Conservation (phyloP, 2,888 invertebrate genomes). For the Oscheius sp. region DNA sequence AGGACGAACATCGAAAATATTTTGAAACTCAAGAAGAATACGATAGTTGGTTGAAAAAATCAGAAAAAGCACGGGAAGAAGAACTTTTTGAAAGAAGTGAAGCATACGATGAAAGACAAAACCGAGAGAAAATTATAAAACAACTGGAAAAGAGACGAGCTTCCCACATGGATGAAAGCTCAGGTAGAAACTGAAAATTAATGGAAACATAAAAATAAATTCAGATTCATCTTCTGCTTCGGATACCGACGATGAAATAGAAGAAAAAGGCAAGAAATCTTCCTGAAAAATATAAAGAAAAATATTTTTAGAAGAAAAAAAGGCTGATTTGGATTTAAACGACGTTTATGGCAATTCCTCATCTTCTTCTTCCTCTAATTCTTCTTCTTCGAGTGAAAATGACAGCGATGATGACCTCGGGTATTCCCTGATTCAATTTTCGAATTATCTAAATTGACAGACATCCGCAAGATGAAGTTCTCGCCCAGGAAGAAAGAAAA, state of each 20-base stretch:
- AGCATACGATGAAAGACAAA: constrained; percentile 2
- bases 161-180: not conserved
- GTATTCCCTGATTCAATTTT: not conserved
- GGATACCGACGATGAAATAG: not conserved
- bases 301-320: too few relatives aligned
- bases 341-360: too few relatives aligned
- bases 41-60: not conserved
- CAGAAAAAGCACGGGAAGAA: not conserved
- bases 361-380: not conserved
- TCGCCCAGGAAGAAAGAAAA: not conserved
- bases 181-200: not conserved
- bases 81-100: not conserved
- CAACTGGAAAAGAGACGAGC: not conserved
- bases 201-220: not conserved
- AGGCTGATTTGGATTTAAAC: too few relatives aligned
- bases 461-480: constrained; percentile 77
- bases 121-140: not conserved
- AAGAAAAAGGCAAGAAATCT: not conserved
- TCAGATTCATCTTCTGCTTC: not conserved
- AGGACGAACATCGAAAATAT: not conserved
- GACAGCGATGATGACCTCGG: not conserved
- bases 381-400: not conserved
- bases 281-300: not conserved
- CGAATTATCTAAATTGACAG: not conserved
- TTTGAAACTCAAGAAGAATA: constrained; percentile 8